Evolutionary conservation across 2,797 vertebrate species (phyloP), one percentile per base, ranked within the genome.

Genomic region (Poeciliopsis paucimaculata): DNA sequence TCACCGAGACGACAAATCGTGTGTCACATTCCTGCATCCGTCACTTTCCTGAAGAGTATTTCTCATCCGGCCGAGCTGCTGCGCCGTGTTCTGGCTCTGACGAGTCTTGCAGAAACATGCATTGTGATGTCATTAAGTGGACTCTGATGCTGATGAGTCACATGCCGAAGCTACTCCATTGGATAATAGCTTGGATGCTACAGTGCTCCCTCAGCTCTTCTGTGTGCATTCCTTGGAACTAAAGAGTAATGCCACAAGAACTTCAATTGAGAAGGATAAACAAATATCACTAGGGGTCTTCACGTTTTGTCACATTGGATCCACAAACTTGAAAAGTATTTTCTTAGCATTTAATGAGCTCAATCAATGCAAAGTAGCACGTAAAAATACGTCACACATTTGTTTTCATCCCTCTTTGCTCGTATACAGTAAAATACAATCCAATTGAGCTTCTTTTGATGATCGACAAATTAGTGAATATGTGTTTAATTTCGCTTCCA

Each of bases 111-210:
- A 73, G 86, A 71, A 91, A 89, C 92, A 91, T 86, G 92, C 90
- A 77, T 93, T 88, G 88, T 94, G 94, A 95, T 93, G 93, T 92
- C 93, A 94, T 91, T 80, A 85, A 89, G 90, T 87, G 90, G 85
- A 91, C 86, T 91, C 81, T 90, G 90, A 91, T 90, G 91, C 76
- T 82, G 91, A 94, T 95, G 93, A 94, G 93, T 95, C 94, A 95
- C 93, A 93, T 92, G 92, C 90, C 77, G 84, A 86, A 88, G 90
- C 92, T 88, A 85, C 92, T 92, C 87, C 84, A 87, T 87, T 88
- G 90, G 89, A 89, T 84, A 84, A 90, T 41, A 62, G 83, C 85
- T 87, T 2, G 41, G 82, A 86, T 83, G 86, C 86, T 85, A 89
- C 84, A 64, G 77, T 72, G 66, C 60, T 72, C 78, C 80, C 78